A percentile compares a stretch with the other conserved stretches of the same genome.
These are phyloP conservation scores for Radopholus similis DNA, from an alignment of 1,140 invertebrate genomes.

Conservation along the genomic window DNA sequence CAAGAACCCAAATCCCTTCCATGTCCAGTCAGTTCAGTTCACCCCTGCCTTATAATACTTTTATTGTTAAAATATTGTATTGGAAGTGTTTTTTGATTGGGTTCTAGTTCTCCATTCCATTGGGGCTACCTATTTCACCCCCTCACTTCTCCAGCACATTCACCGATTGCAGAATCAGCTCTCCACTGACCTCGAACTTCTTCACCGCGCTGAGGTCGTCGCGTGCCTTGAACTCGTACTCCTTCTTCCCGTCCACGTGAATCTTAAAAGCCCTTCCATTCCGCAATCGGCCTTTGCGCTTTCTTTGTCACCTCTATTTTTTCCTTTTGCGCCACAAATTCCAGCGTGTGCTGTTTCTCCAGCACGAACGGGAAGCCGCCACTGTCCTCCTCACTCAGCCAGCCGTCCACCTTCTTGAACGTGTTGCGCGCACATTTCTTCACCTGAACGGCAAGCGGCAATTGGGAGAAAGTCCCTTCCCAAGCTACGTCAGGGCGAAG, in stretches of 20 bases:
- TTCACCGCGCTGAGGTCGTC: neutral
- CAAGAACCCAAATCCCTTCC: too few relatives aligned
- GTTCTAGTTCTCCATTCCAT: too few relatives aligned
- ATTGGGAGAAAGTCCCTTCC: too few relatives aligned
- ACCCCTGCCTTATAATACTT: too few relatives aligned
- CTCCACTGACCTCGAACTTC: neutral
- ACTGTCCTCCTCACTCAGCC: neutral
- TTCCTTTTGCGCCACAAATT: neutral
- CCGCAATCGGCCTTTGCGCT: neutral
- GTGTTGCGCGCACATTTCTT: neutral
- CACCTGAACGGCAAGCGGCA: too few relatives aligned
- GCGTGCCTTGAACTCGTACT: neutral
- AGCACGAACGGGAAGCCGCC: neutral
- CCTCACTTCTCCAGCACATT: neutral
- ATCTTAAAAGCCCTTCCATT: neutral
- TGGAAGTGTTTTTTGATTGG: too few relatives aligned
- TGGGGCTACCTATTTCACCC: too few relatives aligned
- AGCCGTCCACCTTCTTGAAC: slow-evolving; percentile 4
- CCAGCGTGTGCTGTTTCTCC: neutral
- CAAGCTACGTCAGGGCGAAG: neutral
- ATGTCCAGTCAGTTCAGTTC: too few relatives aligned
- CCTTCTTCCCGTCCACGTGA: neutral
- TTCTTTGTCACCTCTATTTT: neutral
- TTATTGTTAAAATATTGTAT: too few relatives aligned
- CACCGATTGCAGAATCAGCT: neutral